These are phyloP conservation scores for Oikopleura dioica DNA, from an alignment of 23 tunicate genomes.

Conservation along the genomic window DNA sequence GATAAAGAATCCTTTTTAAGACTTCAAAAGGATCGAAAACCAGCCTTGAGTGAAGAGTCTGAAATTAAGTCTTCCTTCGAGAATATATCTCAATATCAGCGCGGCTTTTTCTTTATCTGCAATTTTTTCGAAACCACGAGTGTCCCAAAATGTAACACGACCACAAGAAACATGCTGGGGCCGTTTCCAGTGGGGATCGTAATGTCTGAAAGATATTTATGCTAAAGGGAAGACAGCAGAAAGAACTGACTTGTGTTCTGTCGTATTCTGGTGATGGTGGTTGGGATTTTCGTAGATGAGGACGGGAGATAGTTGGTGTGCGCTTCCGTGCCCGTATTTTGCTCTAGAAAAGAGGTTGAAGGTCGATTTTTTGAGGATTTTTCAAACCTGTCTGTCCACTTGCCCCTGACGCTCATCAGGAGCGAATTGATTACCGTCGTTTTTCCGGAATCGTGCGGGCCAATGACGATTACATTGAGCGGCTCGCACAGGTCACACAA, in stretches of 20 bases:
- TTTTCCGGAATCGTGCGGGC: constrained; percentile 8
- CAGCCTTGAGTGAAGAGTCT: neutral
- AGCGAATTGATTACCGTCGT: constrained; percentile 9
- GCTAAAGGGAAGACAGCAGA: too few species aligned
- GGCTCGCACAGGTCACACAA: neutral
- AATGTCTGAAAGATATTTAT: neutral
- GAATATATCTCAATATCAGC: neutral
- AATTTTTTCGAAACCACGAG: neutral
- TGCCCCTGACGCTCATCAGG: neutral
- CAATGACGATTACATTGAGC: neutral
- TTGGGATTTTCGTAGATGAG: constrained; percentile 1
- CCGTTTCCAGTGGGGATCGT: neutral
- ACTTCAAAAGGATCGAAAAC: too few species aligned
- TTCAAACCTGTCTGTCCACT: constrained; percentile 13
- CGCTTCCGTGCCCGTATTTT: neutral
- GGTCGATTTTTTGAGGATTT: too few species aligned
- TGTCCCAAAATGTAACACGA: neutral
- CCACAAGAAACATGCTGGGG: neutral
- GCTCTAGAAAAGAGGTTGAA: too few species aligned
- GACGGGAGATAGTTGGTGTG: neutral
- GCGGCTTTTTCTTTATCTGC: neutral
- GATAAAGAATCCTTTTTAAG: too few species aligned
- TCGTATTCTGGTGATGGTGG: neutral
- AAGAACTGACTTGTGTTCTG: constrained; percentile 3
- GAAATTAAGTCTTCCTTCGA: neutral